Percentiles rank a stretch among this genome's conserved stretches.
Evolutionary conservation across 2,797 vertebrate genomes (phyloP).

Genomic region (Emys orbicularis): DNA sequence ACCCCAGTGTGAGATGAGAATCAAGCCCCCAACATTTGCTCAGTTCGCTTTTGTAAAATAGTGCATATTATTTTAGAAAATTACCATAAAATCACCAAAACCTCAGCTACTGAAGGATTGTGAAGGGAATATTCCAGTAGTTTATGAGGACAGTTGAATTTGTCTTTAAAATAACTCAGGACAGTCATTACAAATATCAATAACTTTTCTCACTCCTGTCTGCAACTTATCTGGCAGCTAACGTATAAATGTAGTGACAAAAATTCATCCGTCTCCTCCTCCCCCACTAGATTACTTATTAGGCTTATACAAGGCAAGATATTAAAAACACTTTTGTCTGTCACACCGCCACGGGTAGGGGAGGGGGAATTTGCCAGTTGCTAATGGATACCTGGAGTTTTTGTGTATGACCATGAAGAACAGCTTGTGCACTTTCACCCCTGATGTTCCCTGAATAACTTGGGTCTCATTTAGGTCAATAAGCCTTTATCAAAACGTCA

Average conservation of each 20-base stretch:
- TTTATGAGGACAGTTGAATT: conserved; percentile 2
- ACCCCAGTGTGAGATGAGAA: background rate
- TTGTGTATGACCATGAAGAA: conserved; percentile 79
- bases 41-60: background rate
- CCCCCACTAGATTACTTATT: conserved; percentile 14
- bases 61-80: background rate
- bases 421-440: conserved; percentile 82
- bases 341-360: conserved; percentile 60
- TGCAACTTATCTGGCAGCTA: conserved; percentile 25
- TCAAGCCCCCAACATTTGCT: background rate
- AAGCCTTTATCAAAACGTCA: conserved; percentile 79
- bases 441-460: conserved; percentile 77
- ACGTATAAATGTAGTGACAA: background rate
- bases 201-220: background rate
- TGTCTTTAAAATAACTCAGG: background rate
- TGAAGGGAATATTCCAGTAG: background rate
- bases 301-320: conserved; percentile 60
- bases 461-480: conserved; percentile 80
- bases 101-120: background rate
- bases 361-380: conserved; percentile 75
- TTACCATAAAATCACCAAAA: background rate
- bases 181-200: background rate
- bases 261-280: conserved; percentile 26
- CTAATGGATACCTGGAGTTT: conserved; percentile 77
- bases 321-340: conserved; percentile 72